Evolutionary conservation across 2,113 vertebrate genomes (phyloP).

Genomic region (Leuciscus idus): DNA sequence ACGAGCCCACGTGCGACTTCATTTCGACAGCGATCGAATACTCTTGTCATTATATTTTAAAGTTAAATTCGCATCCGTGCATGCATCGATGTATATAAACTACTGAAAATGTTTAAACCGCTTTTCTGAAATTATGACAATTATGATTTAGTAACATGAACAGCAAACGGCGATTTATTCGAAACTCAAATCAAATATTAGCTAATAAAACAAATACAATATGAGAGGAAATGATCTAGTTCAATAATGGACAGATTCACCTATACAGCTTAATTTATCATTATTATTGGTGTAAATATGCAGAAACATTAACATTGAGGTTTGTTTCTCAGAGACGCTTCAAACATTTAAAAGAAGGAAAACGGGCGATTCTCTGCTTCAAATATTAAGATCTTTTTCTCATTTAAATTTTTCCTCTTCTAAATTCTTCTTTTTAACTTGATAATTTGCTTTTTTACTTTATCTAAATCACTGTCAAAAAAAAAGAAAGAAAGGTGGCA

Average conservation of each 20-base stretch:
- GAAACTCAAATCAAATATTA: not conserved
- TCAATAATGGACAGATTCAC: not conserved
- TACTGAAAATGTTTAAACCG: not conserved
- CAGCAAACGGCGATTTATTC: not conserved
- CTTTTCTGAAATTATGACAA: not conserved
- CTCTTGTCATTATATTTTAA: not conserved
- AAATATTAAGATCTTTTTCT: not conserved
- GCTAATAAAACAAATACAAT: not conserved
- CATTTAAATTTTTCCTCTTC: not conserved
- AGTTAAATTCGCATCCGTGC: not conserved
- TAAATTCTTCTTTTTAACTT: not conserved
- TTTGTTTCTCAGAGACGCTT: not conserved
- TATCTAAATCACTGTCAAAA: not conserved
- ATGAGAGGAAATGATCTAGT: not conserved
- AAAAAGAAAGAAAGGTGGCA: not conserved
- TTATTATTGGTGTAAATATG: not conserved
- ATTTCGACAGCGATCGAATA: not conserved
- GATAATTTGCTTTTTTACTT: not conserved
- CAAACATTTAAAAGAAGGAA: not conserved
- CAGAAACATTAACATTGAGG: not conserved
- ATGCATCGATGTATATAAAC: not conserved
- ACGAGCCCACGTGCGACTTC: not conserved
- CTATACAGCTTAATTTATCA: not conserved
- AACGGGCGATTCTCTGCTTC: not conserved
- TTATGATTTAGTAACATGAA: not conserved